A percentile compares a stretch with the other conserved stretches of the same genome.
These are phyloP conservation scores for Deilephila porcellus DNA, from an alignment of 2,888 invertebrate genomes.

Conservation along the genomic window DNA sequence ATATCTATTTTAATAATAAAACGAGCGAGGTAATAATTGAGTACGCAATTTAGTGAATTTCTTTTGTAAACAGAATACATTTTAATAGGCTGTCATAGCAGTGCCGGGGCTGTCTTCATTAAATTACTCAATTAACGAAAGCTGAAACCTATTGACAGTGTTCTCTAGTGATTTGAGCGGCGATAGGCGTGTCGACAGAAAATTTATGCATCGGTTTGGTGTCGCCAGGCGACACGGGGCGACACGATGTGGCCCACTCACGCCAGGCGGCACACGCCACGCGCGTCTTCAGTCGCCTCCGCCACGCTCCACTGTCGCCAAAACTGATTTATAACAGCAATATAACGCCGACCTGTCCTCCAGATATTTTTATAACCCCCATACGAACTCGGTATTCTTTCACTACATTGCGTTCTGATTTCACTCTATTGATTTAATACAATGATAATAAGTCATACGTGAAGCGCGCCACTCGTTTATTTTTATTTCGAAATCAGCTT, in stretches of 20 bases:
- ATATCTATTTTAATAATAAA: not conserved
- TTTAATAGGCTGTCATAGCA: slow-evolving; percentile 22
- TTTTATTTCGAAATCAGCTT: slow-evolving; percentile 15
- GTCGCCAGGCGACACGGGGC: slow-evolving; percentile 58
- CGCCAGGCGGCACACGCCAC: slow-evolving; percentile 56
- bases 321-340: slow-evolving; percentile 81
- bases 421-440: slow-evolving; percentile 36
- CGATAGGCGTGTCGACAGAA: slow-evolving; percentile 44
- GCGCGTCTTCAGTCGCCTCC: slow-evolving; percentile 50
- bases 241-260: slow-evolving; percentile 45
- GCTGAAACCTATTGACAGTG: slow-evolving; percentile 30
- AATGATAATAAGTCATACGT: slow-evolving; percentile 27
- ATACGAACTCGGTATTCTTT: slow-evolving; percentile 62
- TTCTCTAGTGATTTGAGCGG: slow-evolving; percentile 28
- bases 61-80: slow-evolving; percentile 5
- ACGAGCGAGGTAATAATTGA: not conserved
- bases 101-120: not conserved
- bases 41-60: slow-evolving; percentile 3
- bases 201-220: slow-evolving; percentile 70
- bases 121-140: slow-evolving; percentile 46
- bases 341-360: slow-evolving; percentile 80
- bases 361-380: slow-evolving; percentile 80
- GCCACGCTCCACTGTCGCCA: slow-evolving; percentile 63
- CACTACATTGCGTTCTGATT: slow-evolving; percentile 62
- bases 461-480: slow-evolving; percentile 1